Conservation (phyloP, 2,888 invertebrate genomes). For the Ormyrus rosae region DNA sequence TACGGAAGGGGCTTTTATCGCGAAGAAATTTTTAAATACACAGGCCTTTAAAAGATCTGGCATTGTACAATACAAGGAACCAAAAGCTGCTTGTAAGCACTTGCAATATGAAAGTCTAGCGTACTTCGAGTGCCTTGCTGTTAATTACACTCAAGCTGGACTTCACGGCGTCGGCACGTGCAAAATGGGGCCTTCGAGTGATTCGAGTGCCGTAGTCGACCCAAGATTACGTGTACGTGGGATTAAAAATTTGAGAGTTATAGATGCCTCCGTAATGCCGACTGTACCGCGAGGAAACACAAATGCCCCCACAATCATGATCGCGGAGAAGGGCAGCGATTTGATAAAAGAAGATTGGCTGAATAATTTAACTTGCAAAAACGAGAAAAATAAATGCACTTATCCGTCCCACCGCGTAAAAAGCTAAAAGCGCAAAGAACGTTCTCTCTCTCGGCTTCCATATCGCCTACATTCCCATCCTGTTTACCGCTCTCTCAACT, state of each 20-base stretch:
- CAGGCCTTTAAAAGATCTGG: no score
- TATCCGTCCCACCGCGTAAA: no score
- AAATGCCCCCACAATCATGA: conserved; percentile 20
- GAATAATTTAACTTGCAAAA: no score
- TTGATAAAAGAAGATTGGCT: conserved; percentile 15
- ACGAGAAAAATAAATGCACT: no score
- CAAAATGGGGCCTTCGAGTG: not conserved
- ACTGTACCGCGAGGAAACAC: conserved; percentile 15
- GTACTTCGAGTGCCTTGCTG: not conserved
- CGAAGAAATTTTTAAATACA: no score
- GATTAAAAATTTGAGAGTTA: conserved; percentile 8
- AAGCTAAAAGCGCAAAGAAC: no score
- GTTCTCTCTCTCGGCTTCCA: no score
- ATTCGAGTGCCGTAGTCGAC: no score
- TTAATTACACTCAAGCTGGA: conserved; percentile 15
- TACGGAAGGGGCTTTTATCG: no score
- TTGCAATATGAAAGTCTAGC: not conserved
- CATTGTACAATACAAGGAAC: no score
- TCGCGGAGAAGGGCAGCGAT: conserved; percentile 21
- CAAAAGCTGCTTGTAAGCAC: no score
- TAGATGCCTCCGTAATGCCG: conserved; percentile 35
- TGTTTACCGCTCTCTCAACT: not conserved
- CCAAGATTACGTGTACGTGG: not conserved
- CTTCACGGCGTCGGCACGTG: conserved; percentile 18
- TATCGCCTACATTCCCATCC: no score